phyloP scores from a whole-genome alignment of 2,113 vertebrate species.

The Archilochus colubris region DNA sequence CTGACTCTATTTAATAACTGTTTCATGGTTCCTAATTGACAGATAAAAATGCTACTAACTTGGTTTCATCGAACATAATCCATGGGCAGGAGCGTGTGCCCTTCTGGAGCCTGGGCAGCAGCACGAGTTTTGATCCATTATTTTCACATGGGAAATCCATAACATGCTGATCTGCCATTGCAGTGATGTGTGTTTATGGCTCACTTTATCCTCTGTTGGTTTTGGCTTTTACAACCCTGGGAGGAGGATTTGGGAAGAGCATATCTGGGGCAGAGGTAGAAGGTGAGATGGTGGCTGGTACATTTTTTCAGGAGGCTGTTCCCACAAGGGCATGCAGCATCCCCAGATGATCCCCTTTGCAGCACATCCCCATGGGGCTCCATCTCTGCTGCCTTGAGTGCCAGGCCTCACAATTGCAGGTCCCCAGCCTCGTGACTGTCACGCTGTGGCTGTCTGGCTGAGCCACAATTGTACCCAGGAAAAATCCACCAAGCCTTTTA shows the following conservation, averaged over 20 bases:
- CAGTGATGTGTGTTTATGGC: accelerated
- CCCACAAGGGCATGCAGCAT: background rate
- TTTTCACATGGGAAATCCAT: conserved; percentile 12
- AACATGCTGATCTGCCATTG: background rate
- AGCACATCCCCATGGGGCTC: accelerated
- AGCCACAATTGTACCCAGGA: accelerated
- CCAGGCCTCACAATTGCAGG: background rate
- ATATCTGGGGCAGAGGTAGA: accelerated
- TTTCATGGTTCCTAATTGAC: conserved; percentile 73
- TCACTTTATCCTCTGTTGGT: background rate
- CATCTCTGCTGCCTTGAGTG: too few species aligned
- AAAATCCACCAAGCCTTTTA: background rate
- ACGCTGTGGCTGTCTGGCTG: background rate
- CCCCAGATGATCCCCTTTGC: background rate
- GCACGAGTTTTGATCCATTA: background rate
- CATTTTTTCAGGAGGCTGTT: accelerated
- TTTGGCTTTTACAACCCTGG: background rate
- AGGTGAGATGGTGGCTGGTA: background rate
- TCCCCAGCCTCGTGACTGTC: background rate
- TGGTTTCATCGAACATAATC: conserved; percentile 58
- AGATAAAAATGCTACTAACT: conserved; percentile 70
- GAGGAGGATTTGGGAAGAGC: background rate
- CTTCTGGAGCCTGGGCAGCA: conserved; percentile 5
- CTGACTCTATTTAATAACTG: conserved; percentile 67
- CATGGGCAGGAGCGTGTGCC: conserved; percentile 35